A percentile compares a stretch with the other conserved stretches of the same genome.
Evolutionary conservation across 2,113 vertebrate genomes (phyloP).

Genomic region (Pica pica): DNA sequence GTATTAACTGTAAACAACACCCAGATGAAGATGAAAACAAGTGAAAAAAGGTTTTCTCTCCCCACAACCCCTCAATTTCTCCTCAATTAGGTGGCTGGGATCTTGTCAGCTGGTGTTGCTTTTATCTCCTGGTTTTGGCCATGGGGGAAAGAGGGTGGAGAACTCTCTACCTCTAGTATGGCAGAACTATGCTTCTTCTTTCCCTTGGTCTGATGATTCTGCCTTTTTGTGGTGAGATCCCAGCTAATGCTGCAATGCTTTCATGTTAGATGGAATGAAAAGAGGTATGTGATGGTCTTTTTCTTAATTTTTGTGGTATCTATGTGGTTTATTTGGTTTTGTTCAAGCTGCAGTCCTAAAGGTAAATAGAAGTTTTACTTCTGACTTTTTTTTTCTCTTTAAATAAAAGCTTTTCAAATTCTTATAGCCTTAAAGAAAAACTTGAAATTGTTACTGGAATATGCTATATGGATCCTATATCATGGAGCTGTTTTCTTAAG

Average conservation of each 20-base stretch:
- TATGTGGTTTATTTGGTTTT: background rate
- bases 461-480: background rate
- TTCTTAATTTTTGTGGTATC: background rate
- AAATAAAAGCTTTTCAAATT: background rate
- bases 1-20: background rate
- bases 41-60: background rate
- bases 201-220: background rate
- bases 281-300: background rate
- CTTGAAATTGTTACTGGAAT: background rate
- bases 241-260: background rate
- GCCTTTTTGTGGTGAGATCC: background rate
- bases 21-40: background rate
- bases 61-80: accelerated
- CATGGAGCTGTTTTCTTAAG: background rate
- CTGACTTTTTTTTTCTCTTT: background rate
- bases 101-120: background rate
- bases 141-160: background rate
- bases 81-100: background rate
- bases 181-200: background rate
- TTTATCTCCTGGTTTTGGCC: background rate
- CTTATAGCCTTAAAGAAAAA: background rate
- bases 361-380: background rate
- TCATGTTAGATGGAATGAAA: background rate
- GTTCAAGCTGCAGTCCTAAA: background rate
- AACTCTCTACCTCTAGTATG: accelerated